Conservation (phyloP, 1,140 invertebrate species). For the Aphelenchoides besseyi region DNA sequence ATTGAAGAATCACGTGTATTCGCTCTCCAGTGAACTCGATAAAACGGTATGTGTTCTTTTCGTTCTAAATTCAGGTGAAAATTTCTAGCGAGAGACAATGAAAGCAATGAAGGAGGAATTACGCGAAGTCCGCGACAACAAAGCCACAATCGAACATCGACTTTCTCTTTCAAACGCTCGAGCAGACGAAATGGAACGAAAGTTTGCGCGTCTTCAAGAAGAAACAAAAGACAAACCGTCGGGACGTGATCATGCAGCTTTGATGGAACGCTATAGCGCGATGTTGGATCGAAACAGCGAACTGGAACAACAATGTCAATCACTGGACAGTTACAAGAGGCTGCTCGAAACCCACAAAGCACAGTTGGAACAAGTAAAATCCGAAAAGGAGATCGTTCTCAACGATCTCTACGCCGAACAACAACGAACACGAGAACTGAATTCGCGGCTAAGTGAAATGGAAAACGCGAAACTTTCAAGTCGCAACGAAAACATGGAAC, state of each 20-base stretch:
- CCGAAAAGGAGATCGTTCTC: not conserved
- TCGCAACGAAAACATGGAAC: not conserved
- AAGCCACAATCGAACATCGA: not conserved
- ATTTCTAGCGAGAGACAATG: not conserved
- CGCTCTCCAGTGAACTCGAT: not conserved
- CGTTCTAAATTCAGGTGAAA: not conserved
- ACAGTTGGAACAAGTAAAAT: not conserved
- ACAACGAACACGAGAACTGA: not conserved
- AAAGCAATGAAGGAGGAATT: not conserved
- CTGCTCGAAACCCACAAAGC: not conserved
- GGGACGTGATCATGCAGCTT: not conserved
- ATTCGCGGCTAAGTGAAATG: not conserved
- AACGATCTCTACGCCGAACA: not conserved
- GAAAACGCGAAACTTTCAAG: not conserved
- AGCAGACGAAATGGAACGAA: not conserved
- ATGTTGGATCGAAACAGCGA: not conserved
- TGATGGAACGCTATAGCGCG: constrained; percentile 8
- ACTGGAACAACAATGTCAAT: not conserved
- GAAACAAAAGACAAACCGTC: not conserved
- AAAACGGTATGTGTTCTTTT: not conserved
- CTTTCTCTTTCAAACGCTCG: not conserved
- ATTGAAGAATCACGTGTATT: not conserved
- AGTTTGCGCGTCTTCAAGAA: not conserved
- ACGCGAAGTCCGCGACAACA: not conserved
- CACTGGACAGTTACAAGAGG: constrained; percentile 12